Base-by-base conservation (phyloP, 64 coral and sea anemone genomes). In the Pocillopora verrucosa region DNA sequence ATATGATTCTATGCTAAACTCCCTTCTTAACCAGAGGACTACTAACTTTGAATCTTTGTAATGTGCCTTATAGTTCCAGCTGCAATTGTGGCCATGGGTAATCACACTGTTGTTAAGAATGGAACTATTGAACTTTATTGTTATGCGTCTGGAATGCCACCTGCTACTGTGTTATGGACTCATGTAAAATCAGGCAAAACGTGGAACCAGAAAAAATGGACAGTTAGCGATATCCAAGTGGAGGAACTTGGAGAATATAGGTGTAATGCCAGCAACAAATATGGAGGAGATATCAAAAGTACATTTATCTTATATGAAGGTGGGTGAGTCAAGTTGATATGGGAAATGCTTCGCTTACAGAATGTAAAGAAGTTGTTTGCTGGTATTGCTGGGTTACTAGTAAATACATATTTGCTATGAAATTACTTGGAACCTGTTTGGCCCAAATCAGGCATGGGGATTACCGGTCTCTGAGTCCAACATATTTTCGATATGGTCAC, bases 191-290 rank as follows among this genome's bases (percentile, higher is more conserved):
- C 25, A 12, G 17, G 34, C 34, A 19, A 15, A 15, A 64, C 36
- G 16, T 9, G 35, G 20, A 2, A 37, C 61, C 11, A 37, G 16
- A 16, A 13, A 16, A 37, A 5, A 41, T 83, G 61, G 80, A 34
- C 22, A 4, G 51, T 68, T 0, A 17, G 10, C 0, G 19, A n/a
- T 11, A 20, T 51, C 19, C 17, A 38, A 13, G 26, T 37, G 15
- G n/a, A 7, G 10, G 34, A 68, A 15, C 61, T 83, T 67, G 61
- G 80, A 65, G 16, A 67, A 67, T 67, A 83, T 16, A 61, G 36
- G 9, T 83, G 80, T 83, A 36, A 83, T n/a, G 80, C 61, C 36
- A 83, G 14, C 35, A 83, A 83, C 35, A 65, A 17, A 1, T 65
- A 35, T 83, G 80, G 80, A 41, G 17, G 22, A 11, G 61, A 12